phyloP scores from a whole-genome alignment of 2,888 invertebrate genomes.

The Pollenia griseotomentosa region DNA sequence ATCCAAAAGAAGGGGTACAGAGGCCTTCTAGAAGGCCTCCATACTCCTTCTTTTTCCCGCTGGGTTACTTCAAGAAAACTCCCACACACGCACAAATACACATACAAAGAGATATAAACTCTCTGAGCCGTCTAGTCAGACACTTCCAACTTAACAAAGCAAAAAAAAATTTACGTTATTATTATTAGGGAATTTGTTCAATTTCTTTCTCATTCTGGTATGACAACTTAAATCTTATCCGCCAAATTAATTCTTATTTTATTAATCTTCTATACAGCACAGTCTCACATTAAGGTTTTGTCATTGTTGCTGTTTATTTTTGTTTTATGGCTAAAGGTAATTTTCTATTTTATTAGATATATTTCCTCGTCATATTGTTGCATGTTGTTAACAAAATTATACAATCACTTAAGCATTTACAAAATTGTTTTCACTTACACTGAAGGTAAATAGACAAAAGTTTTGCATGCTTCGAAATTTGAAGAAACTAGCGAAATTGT shows the following conservation, averaged over 20 bases:
- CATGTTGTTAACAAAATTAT: slow-evolving; percentile 53
- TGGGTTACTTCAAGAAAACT: slow-evolving; percentile 29
- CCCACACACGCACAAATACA: background rate
- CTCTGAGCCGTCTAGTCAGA: background rate
- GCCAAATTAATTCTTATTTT: slow-evolving; percentile 71
- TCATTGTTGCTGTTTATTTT: slow-evolving; percentile 20
- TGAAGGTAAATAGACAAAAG: too few species aligned
- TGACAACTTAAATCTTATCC: slow-evolving; percentile 71
- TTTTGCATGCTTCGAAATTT: too few species aligned
- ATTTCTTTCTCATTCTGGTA: slow-evolving; percentile 46
- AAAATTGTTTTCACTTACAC: background rate
- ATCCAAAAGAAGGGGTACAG: too few species aligned
- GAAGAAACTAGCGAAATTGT: too few species aligned
- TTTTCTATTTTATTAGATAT: slow-evolving; percentile 47
- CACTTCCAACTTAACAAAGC: background rate
- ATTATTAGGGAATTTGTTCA: slow-evolving; percentile 48
- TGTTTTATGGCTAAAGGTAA: slow-evolving; percentile 52
- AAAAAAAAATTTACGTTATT: background rate
- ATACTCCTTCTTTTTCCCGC: too few species aligned
- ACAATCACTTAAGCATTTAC: background rate
- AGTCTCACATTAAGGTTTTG: slow-evolving; percentile 15
- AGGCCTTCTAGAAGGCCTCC: too few species aligned
- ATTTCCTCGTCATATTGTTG: slow-evolving; percentile 36
- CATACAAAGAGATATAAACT: background rate
- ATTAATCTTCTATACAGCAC: slow-evolving; percentile 64